Conservation (phyloP, 1,140 invertebrate genomes). For the Macrotrachela quadricornifera region DNA sequence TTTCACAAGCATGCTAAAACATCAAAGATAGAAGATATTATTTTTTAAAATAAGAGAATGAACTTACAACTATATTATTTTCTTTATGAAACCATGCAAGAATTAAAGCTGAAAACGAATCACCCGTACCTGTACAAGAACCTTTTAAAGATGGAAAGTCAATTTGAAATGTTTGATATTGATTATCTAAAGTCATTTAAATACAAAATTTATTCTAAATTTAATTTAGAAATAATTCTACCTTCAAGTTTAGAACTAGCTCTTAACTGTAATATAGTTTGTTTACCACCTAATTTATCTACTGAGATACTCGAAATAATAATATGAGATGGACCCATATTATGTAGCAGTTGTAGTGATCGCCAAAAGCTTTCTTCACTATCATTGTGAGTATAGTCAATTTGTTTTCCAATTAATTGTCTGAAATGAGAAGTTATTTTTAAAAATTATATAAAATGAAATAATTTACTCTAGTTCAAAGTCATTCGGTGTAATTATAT, state of each 20-base stretch:
- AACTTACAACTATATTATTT: conserved; percentile 41
- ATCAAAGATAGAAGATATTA: too few relatives aligned
- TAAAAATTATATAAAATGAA: too few relatives aligned
- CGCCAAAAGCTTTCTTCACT: not conserved
- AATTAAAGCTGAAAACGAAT: conserved; percentile 72
- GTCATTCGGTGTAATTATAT: conserved; percentile 87
- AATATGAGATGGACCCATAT: not conserved
- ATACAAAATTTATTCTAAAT: not conserved
- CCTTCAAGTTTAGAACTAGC: too few relatives aligned
- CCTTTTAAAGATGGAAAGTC: conserved; percentile 49
- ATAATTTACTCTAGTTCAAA: conserved; percentile 60
- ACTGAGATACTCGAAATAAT: conserved; percentile 1
- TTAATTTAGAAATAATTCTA: not conserved
- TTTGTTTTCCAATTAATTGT: not conserved
- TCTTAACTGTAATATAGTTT: not conserved
- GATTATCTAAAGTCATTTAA: conserved; percentile 2
- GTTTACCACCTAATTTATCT: not conserved
- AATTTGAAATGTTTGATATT: conserved; percentile 26
- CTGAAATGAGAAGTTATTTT: not conserved
- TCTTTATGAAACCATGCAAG: conserved; percentile 56
- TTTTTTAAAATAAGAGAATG: conserved; percentile 15
- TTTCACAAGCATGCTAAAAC: too few relatives aligned
- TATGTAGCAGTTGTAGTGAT: not conserved
- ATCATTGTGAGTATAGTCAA: not conserved
- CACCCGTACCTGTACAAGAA: conserved; percentile 72